phyloP scores from a whole-genome alignment of 2,113 vertebrate genomes.

The Rhinichthys klamathensis region DNA sequence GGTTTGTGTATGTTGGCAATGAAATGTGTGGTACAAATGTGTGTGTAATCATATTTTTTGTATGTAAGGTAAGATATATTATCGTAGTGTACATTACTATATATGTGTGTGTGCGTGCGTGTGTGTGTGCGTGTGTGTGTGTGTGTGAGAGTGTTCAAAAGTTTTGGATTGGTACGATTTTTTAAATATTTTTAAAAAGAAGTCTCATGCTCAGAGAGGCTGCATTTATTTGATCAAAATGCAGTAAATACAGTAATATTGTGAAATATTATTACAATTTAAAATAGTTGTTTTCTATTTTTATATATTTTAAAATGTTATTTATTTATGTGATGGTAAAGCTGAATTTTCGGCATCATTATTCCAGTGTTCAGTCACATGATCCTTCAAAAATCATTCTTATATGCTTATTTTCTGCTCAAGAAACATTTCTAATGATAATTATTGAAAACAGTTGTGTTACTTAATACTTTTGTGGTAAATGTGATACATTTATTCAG shows the following conservation, averaged over 20 bases:
- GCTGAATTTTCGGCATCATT: neutral
- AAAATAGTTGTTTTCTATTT: neutral
- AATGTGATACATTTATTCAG: neutral
- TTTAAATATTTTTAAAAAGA: too few relatives aligned
- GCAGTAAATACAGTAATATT: too few relatives aligned
- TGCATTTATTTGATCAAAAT: too few relatives aligned
- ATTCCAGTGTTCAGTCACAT: neutral
- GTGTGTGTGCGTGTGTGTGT: too few relatives aligned
- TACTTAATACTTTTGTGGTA: neutral
- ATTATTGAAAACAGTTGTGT: neutral
- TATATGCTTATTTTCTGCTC: neutral
- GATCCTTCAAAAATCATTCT: neutral
- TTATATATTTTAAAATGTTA: neutral
- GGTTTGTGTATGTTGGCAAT: neutral
- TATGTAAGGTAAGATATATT: neutral
- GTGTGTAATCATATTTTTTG: neutral
- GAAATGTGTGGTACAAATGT: neutral
- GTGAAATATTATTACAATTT: too few relatives aligned
- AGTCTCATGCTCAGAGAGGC: too few relatives aligned
- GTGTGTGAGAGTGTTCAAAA: too few relatives aligned
- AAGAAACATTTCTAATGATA: neutral
- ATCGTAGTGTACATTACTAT: neutral
- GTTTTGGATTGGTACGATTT: too few relatives aligned
- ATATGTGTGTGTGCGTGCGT: neutral
- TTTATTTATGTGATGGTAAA: neutral